A percentile compares a stretch with the other conserved stretches of the same genome.
Conservation (phyloP, 2,113 vertebrate species). For the Phoxinus phoxinus region DNA sequence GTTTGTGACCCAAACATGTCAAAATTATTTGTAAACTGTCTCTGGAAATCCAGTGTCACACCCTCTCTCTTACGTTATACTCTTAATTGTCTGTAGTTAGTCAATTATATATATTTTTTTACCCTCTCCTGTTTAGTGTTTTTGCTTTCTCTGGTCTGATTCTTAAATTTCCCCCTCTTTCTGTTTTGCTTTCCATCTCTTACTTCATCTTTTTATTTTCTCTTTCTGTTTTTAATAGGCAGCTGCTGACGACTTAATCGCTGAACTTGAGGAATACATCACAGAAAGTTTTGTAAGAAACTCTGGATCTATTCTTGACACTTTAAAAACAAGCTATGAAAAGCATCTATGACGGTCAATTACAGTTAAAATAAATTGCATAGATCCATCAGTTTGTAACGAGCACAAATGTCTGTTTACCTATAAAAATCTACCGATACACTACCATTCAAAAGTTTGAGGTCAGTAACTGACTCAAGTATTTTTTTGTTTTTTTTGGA, state of each 20-base stretch:
- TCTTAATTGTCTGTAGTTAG: background rate
- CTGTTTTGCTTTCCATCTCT: background rate
- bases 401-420: background rate
- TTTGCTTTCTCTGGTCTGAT: background rate
- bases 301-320: background rate
- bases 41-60: background rate
- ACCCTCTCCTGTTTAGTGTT: background rate
- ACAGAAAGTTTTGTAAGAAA: conserved; percentile 87
- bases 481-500: background rate
- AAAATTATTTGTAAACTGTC: background rate
- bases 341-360: background rate
- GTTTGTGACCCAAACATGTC: background rate
- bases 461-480: too few relatives aligned
- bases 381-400: background rate
- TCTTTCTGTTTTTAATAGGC: conserved; percentile 61
- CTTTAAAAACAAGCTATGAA: background rate
- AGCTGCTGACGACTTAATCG: conserved; percentile 81
- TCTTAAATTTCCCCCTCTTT: background rate
- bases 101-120: too few relatives aligned
- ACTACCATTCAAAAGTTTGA: background rate
- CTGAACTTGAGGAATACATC: conserved; percentile 87
- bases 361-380: background rate
- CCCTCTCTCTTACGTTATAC: background rate
- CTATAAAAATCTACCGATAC: background rate
- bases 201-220: background rate